phyloP scores from a whole-genome alignment of 2,888 invertebrate genomes.

The Dolichomitus sp. region DNA sequence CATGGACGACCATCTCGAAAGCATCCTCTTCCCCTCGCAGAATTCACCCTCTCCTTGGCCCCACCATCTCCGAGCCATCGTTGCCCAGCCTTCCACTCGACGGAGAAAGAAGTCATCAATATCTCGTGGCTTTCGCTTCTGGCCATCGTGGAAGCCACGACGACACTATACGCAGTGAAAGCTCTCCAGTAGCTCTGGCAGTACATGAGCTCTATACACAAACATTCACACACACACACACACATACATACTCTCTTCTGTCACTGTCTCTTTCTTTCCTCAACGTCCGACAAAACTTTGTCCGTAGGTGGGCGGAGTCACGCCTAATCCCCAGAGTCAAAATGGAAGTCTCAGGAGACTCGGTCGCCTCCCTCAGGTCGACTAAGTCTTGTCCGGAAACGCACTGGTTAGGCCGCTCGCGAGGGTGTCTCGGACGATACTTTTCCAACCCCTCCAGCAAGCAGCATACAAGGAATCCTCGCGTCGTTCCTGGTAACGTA shows the following conservation, averaged over 20 bases:
- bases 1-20: slow-evolving; percentile 52
- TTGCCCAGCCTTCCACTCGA: slow-evolving; percentile 67
- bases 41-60: slow-evolving; percentile 57
- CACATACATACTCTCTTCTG: slow-evolving; percentile 44
- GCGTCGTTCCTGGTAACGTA: slow-evolving; percentile 73
- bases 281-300: slow-evolving; percentile 77
- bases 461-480: slow-evolving; percentile 35
- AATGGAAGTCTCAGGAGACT: slow-evolving; percentile 86
- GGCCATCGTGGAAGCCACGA: slow-evolving; percentile 73
- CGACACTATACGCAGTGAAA: slow-evolving; percentile 58
- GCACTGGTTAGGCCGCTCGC: slow-evolving; percentile 69
- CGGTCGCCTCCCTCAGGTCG: slow-evolving; percentile 57
- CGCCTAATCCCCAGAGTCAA: slow-evolving; percentile 86
- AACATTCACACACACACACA: slow-evolving; percentile 30
- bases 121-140: slow-evolving; percentile 83
- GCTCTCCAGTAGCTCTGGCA: slow-evolving; percentile 7
- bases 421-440: slow-evolving; percentile 78
- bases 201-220: slow-evolving; percentile 26
- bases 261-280: slow-evolving; percentile 43
- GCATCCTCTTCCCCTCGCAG: slow-evolving; percentile 53
- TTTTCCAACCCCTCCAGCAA: slow-evolving; percentile 70
- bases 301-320: slow-evolving; percentile 84
- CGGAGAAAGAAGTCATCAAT: slow-evolving; percentile 84
- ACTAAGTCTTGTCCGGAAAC: slow-evolving; percentile 66
- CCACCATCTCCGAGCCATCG: slow-evolving; percentile 47